phyloP scores from a whole-genome alignment of 2,797 vertebrate genomes.

The Smutsia temminckii region DNA sequence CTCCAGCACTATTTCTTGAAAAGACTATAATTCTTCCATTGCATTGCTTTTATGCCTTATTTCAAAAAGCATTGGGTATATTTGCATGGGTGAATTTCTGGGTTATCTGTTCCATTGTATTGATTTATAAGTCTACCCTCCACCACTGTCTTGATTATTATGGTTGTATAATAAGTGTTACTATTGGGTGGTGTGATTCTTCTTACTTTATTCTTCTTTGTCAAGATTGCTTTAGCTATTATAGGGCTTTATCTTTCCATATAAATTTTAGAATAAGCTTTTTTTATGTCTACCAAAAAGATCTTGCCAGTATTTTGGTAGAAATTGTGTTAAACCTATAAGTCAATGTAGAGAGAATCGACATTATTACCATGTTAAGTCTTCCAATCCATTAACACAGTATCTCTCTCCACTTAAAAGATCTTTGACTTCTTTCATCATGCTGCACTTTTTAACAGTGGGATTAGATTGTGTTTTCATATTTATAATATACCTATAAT shows the following conservation, averaged over 20 bases:
- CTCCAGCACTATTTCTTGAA: neutral
- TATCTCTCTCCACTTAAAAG: neutral
- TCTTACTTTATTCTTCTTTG: neutral
- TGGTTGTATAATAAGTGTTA: neutral
- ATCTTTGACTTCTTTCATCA: conserved; percentile 1
- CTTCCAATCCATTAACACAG: neutral
- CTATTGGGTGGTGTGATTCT: neutral
- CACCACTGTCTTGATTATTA: neutral
- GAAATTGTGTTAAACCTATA: neutral
- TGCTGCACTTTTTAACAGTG: neutral
- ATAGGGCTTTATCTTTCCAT: neutral
- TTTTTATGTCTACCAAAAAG: neutral
- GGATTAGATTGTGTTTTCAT: conserved; percentile 19
- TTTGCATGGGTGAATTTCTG: neutral
- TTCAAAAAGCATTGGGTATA: neutral
- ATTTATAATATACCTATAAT: neutral
- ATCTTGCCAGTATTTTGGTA: neutral
- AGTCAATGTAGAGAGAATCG: neutral
- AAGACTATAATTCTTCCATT: neutral
- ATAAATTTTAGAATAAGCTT: neutral
- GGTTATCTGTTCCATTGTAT: neutral
- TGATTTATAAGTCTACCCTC: neutral
- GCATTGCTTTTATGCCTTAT: neutral
- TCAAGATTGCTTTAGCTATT: neutral
- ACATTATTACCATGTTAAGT: neutral